These are phyloP conservation scores for Eristalinus sepulchralis DNA, from an alignment of 2,888 invertebrate genomes.

Conservation along the genomic window DNA sequence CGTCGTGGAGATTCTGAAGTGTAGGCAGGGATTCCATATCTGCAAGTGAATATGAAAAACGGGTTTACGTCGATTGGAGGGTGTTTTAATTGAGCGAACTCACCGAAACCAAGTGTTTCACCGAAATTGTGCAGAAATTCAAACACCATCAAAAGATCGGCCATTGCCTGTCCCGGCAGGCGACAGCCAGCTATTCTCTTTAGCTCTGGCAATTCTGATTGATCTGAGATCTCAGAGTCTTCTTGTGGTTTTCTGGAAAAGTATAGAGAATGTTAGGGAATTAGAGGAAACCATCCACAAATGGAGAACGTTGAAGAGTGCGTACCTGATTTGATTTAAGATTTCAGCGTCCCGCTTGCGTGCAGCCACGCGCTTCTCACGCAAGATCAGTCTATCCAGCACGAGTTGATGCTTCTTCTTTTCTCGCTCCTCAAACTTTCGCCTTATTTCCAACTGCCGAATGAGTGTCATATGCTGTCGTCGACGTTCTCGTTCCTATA, in stretches of 20 bases:
- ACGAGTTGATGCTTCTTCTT: constrained; percentile 85
- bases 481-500: constrained; percentile 92
- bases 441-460: constrained; percentile 91
- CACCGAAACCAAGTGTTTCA: constrained; percentile 95
- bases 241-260: constrained; percentile 90
- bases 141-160: constrained; percentile 95
- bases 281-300: not conserved
- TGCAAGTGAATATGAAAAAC: constrained; percentile 74
- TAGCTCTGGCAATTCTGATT: constrained; percentile 86
- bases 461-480: constrained; percentile 95
- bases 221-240: constrained; percentile 92
- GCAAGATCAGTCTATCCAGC: constrained; percentile 91
- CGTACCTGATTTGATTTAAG: constrained; percentile 84
- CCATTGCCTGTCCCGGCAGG: constrained; percentile 93
- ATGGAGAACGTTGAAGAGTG: not conserved
- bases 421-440: constrained; percentile 93
- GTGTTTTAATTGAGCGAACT: constrained; percentile 75
- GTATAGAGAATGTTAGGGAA: not conserved
- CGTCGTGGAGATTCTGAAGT: constrained; percentile 92
- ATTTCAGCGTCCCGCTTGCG: constrained; percentile 87
- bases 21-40: constrained; percentile 94
- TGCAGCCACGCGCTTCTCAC: constrained; percentile 91
- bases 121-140: constrained; percentile 98
- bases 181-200: constrained; percentile 90
- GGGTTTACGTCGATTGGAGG: not conserved